Evolutionary conservation across 1,140 invertebrate species (phyloP).

Genomic region (Lysiphlebus fabarum): DNA sequence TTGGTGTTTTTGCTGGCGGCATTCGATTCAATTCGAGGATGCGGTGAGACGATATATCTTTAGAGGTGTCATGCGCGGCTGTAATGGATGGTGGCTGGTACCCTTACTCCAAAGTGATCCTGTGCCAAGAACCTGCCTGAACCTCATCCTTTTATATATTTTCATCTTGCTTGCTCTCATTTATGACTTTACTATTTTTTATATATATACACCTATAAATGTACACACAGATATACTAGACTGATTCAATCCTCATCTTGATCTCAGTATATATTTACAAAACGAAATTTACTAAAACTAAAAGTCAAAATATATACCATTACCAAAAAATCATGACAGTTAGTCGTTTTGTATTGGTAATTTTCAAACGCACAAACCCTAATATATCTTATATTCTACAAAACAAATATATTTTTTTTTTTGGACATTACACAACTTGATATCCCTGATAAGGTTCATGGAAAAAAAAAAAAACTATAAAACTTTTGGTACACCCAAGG

Average conservation of each 20-base stretch:
- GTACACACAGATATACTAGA: too few relatives aligned
- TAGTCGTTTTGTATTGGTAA: too few relatives aligned
- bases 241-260: too few relatives aligned
- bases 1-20: slow-evolving; percentile 53
- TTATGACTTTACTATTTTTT: slow-evolving; percentile 14
- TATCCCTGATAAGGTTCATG: slow-evolving; percentile 31
- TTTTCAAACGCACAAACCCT: not conserved
- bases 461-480: slow-evolving; percentile 25
- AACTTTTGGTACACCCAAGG: slow-evolving; percentile 24
- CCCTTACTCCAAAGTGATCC: slow-evolving; percentile 50
- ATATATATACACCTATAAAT: not conserved
- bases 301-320: too few relatives aligned
- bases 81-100: slow-evolving; percentile 53
- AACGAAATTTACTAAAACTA: too few relatives aligned
- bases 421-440: slow-evolving; percentile 33
- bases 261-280: too few relatives aligned
- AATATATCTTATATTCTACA: slow-evolving; percentile 10
- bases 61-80: slow-evolving; percentile 51
- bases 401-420: slow-evolving; percentile 5
- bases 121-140: slow-evolving; percentile 50
- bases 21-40: slow-evolving; percentile 56
- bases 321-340: too few relatives aligned
- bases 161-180: slow-evolving; percentile 24
- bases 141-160: slow-evolving; percentile 31
- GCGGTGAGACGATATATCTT: slow-evolving; percentile 54